Conservation (phyloP, 2,888 invertebrate genomes). For the Cacoxenus indagator region DNA sequence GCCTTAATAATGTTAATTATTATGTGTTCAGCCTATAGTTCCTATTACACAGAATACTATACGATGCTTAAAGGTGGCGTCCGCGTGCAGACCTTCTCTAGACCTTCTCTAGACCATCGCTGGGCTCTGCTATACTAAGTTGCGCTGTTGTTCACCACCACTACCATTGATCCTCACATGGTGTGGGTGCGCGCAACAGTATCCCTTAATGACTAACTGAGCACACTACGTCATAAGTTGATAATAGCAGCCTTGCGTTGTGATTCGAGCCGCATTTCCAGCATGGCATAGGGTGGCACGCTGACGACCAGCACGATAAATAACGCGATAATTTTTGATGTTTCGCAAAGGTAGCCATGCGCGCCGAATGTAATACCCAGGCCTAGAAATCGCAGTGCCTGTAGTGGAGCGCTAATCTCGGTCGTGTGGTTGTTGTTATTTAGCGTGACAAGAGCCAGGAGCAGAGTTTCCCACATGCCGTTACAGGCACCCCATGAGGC, state of each 20-base stretch:
- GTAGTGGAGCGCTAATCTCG: conserved; percentile 70
- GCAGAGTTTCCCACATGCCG: conserved; percentile 84
- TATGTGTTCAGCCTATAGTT: too few species aligned
- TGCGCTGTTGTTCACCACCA: too few species aligned
- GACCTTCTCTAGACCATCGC: too few species aligned
- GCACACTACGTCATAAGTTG: conserved; percentile 69
- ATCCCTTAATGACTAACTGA: conserved; percentile 67
- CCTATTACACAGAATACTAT: too few species aligned
- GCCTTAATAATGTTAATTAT: too few species aligned
- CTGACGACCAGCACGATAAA: conserved; percentile 68
- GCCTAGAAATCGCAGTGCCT: conserved; percentile 76
- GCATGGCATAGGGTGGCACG: conserved; percentile 69
- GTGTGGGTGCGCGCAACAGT: conserved; percentile 64
- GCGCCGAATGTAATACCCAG: conserved; percentile 77
- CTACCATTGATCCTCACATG: conserved; percentile 50
- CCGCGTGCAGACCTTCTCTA: too few species aligned
- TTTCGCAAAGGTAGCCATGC: conserved; percentile 75
- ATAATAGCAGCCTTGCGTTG: conserved; percentile 68
- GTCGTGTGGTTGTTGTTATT: conserved; percentile 70
- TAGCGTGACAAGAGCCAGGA: conserved; percentile 70
- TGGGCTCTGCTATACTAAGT: too few species aligned
- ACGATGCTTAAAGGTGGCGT: too few species aligned
- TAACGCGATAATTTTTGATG: conserved; percentile 67
- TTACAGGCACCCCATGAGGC: conserved; percentile 91
- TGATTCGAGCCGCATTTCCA: conserved; percentile 69